These are phyloP conservation scores for Ibidorhyncha struthersii DNA, from an alignment of 2,113 vertebrate genomes.

Conservation along the genomic window DNA sequence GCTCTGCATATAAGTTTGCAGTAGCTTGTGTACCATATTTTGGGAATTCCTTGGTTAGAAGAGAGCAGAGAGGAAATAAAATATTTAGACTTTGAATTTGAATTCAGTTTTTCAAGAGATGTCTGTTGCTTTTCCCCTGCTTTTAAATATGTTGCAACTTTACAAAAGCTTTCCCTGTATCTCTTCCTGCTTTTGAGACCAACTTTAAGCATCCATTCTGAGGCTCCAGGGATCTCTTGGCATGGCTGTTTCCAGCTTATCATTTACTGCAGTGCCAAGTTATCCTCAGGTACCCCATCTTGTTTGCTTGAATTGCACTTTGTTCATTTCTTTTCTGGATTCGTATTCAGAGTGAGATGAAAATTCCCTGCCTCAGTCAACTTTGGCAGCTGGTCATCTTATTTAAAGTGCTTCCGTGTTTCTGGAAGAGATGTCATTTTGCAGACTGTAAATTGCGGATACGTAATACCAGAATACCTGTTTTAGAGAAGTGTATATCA, in stretches of 20 bases:
- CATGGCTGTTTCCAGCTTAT: neutral
- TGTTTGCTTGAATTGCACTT: neutral
- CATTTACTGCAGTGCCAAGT: neutral
- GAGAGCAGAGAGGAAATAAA: neutral
- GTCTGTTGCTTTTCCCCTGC: neutral
- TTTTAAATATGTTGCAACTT: neutral
- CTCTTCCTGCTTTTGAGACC: neutral
- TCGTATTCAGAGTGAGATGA: neutral
- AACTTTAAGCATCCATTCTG: neutral
- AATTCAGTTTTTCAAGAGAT: neutral
- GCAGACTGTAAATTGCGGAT: neutral
- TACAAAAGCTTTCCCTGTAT: neutral
- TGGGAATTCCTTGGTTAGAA: neutral
- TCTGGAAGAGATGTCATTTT: neutral
- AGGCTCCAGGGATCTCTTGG: neutral
- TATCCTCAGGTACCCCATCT: neutral
- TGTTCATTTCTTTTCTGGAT: neutral
- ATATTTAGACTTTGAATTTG: neutral
- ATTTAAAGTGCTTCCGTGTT: neutral
- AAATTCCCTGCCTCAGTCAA: neutral
- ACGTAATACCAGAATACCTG: neutral
- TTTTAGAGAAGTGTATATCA: neutral
- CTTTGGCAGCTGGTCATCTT: neutral
- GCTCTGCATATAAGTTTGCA: neutral
- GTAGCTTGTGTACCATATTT: neutral